Base-by-base conservation (phyloP, 2,797 vertebrate species). In the Buphagus erythrorhynchus region DNA sequence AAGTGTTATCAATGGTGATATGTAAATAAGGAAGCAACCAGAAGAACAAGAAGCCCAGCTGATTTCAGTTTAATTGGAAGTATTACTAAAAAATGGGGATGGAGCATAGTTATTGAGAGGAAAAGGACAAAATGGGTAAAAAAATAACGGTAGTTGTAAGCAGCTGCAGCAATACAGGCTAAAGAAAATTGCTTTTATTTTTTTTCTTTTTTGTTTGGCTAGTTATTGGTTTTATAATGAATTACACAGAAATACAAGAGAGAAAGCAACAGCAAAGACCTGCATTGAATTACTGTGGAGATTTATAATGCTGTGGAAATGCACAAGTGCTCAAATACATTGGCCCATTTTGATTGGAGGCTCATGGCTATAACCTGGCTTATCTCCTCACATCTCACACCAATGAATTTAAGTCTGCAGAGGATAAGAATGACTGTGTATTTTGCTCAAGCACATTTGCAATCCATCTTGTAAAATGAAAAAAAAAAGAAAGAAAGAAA, bases 161-260 rank as follows among this genome's bases (percentile, higher is more conserved):
- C 20, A 66, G 16, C 55, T 88, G 31, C 82, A 71, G 57, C 38
- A 95, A 58, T 38, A 73, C 15, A 62, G 29, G 58, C 33, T 48
- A 43, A 92, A 89, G 81, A 75, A 96, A 86, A 95, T 79, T 46
- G n/a, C 62, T 35, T 93, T 86, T 86, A 16, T 73, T 59, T 66
- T 59, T 62, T 61, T 68, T 48, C 25, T 35, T 59, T 18, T 77
- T 83, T 62, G 31, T 94, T 91, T 82, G 31, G 66, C 6, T 90
- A 29, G 38, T 71, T 94, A 92, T 95, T 92, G 15, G 42, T 66
- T 94, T 94, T 95, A 54, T 93, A 95, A 96, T 93, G 61, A 96
- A 88, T 93, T 82, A 76, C 4, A 1, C 31, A 65, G 29, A 91
- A 71, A 48, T 79, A 57, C 48, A 69, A 87, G 59, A 33, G 40